Percentiles rank a stretch among this genome's conserved stretches.
These are phyloP conservation scores for Pseudochaenichthys georgianus DNA, from an alignment of 2,797 vertebrate genomes.

Conservation along the genomic window DNA sequence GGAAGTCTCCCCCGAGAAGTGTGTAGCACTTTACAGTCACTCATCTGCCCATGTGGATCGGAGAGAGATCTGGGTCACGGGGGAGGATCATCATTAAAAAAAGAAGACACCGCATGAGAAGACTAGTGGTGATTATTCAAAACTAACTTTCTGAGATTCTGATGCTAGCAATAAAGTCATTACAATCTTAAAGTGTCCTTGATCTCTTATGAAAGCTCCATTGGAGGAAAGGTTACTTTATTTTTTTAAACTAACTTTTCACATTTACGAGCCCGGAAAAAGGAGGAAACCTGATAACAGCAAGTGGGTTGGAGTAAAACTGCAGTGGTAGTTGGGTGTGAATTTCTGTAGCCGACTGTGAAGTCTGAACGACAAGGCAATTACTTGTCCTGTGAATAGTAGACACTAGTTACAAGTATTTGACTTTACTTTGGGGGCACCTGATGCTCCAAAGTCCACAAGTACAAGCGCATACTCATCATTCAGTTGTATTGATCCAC, in stretches of 20 bases:
- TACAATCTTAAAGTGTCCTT: constrained; percentile 1
- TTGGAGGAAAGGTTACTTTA: constrained; percentile 17
- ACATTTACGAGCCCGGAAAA: constrained; percentile 15
- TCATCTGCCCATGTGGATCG: constrained; percentile 55
- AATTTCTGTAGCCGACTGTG: constrained; percentile 53
- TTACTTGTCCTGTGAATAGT: constrained; percentile 42
- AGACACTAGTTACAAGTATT: constrained; percentile 27
- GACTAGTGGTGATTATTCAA: constrained; percentile 36
- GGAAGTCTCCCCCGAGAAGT: constrained; percentile 69
- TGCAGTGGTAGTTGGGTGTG: constrained; percentile 35
- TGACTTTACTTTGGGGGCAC: constrained; percentile 27
- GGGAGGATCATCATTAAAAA: constrained; percentile 37
- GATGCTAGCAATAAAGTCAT: constrained; percentile 13
- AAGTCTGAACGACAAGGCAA: constrained; percentile 57
- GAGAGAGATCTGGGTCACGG: constrained; percentile 61
- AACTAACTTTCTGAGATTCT: constrained; percentile 30
- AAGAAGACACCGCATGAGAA: constrained; percentile 19
- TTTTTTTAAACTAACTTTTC: constrained; percentile 11
- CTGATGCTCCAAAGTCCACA: constrained; percentile 38
- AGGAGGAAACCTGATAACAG: constrained; percentile 6
- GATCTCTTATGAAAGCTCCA: constrained; percentile 23
- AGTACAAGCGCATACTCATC: constrained; percentile 8
- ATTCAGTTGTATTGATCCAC: constrained; percentile 32
- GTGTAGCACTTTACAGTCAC: constrained; percentile 59
- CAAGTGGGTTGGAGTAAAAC: constrained; percentile 21